phyloP scores from a whole-genome alignment of 1,140 invertebrate species.

The Parapsyche elsis region DNA sequence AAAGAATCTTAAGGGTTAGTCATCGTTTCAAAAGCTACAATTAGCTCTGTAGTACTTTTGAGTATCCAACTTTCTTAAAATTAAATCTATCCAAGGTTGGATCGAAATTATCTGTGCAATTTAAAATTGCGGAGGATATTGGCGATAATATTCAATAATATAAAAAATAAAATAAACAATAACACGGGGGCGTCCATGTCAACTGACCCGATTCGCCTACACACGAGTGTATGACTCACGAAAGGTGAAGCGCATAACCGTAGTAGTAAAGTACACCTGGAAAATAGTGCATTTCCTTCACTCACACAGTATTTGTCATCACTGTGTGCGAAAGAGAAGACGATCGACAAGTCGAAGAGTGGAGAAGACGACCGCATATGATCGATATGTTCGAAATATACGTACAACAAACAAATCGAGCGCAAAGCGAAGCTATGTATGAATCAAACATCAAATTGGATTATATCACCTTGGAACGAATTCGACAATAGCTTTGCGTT shows the following conservation, averaged over 20 bases:
- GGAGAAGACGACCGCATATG: neutral
- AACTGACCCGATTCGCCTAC: constrained; percentile 24
- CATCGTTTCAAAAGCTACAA: no score
- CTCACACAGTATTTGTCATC: neutral
- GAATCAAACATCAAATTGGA: no score
- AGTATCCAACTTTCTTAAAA: no score
- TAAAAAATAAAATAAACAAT: constrained; percentile 2
- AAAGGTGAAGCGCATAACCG: neutral
- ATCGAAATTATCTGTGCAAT: neutral
- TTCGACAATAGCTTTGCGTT: no score
- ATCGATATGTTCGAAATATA: neutral
- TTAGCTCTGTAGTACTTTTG: no score
- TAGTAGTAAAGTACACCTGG: neutral
- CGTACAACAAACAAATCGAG: neutral
- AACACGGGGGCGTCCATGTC: constrained; percentile 22
- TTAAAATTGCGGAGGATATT: neutral
- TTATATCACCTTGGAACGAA: no score
- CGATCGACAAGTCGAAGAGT: neutral
- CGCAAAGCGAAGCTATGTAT: no score
- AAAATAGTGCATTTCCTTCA: constrained; percentile 7
- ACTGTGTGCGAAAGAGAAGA: neutral
- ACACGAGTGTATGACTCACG: constrained; percentile 20
- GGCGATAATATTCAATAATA: neutral
- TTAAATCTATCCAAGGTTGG: no score
- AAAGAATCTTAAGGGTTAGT: no score